A percentile compares a stretch with the other conserved stretches of the same genome.
Evolutionary conservation across 2,113 vertebrate species (phyloP).

Genomic region (Istiophorus platypterus): DNA sequence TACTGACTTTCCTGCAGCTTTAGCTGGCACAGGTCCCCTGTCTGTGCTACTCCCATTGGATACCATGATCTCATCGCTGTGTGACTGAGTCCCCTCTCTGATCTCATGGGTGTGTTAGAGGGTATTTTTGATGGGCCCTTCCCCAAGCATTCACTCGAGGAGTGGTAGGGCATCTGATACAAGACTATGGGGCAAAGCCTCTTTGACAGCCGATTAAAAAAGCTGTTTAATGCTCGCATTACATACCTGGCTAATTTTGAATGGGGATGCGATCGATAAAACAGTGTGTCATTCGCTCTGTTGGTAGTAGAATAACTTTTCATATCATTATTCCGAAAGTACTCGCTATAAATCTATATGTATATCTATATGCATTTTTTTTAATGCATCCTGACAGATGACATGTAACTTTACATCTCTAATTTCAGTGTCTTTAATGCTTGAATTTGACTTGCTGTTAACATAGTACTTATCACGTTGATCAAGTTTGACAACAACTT

Average conservation of each 20-base stretch:
- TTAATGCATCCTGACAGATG: neutral
- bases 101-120: slow-evolving; percentile 76
- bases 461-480: neutral
- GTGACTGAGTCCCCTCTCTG: slow-evolving; percentile 75
- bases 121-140: slow-evolving; percentile 77
- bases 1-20: slow-evolving; percentile 65
- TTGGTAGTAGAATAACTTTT: neutral
- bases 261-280: slow-evolving; percentile 17
- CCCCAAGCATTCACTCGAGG: slow-evolving; percentile 61
- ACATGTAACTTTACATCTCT: neutral
- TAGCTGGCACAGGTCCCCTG: slow-evolving; percentile 47
- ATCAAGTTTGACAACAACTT: slow-evolving; percentile 31
- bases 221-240: slow-evolving; percentile 55
- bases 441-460: neutral
- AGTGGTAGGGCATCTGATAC: slow-evolving; percentile 72
- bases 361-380: neutral
- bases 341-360: neutral
- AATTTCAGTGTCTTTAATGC: neutral
- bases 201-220: slow-evolving; percentile 68
- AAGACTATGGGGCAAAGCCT: slow-evolving; percentile 41
- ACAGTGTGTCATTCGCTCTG: slow-evolving; percentile 12
- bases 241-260: slow-evolving; percentile 43
- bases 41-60: slow-evolving; percentile 62
- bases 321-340: neutral
- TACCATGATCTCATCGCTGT: slow-evolving; percentile 79